Percentiles rank a stretch among this genome's conserved stretches.
These are phyloP conservation scores for Rhea pennata DNA, from an alignment of 2,113 vertebrate genomes.

Conservation along the genomic window DNA sequence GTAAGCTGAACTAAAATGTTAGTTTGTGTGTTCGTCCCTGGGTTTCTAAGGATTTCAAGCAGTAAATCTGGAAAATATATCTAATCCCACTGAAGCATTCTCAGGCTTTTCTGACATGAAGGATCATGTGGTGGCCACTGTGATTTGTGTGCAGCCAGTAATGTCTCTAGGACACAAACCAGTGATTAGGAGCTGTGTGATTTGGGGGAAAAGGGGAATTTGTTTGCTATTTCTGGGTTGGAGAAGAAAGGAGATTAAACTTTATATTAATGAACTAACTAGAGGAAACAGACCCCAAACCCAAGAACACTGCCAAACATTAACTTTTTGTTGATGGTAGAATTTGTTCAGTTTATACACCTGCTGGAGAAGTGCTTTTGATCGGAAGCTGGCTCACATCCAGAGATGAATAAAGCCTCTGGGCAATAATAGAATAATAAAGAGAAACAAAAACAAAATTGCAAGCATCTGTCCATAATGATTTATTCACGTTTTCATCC, in stretches of 20 bases:
- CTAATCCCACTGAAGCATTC: neutral
- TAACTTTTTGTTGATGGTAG: conserved; percentile 35
- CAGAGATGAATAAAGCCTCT: conserved; percentile 22
- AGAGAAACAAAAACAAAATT: conserved; percentile 49
- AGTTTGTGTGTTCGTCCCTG: neutral
- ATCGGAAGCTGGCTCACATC: conserved; percentile 2
- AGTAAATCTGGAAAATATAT: conserved; percentile 45
- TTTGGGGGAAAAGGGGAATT: neutral
- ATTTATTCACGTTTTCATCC: conserved; percentile 10
- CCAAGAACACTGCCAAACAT: conserved; percentile 33
- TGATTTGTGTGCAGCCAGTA: neutral
- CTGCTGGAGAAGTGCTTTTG: conserved; percentile 32
- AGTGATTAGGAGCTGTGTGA: neutral
- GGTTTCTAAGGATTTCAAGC: conserved; percentile 37
- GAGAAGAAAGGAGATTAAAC: conserved; percentile 27
- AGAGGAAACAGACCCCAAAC: conserved; percentile 32
- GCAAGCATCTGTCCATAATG: conserved; percentile 18
- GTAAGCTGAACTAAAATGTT: neutral
- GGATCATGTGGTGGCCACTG: neutral
- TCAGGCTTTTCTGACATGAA: neutral
- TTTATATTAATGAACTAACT: conserved; percentile 36
- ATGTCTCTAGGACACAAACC: neutral
- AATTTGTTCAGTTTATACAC: conserved; percentile 62
- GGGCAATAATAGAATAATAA: conserved; percentile 17
- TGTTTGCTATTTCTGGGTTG: conserved; percentile 45